These are phyloP conservation scores for Zoanthus sociatus DNA, from an alignment of 92 coral and sea anemone genomes.

Conservation along the genomic window DNA sequence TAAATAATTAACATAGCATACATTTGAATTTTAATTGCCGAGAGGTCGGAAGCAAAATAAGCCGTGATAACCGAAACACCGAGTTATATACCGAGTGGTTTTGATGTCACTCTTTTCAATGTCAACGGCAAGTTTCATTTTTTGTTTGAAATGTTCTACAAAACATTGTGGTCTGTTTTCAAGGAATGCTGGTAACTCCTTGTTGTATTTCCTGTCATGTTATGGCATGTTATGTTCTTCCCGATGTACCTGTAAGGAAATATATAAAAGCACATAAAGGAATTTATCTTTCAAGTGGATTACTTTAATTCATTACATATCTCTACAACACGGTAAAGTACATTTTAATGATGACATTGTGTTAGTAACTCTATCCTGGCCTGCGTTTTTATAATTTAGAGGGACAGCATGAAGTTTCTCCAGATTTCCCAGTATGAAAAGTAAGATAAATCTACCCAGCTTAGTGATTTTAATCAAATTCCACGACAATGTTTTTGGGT, in stretches of 20 bases:
- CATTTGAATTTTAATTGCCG: too few species aligned
- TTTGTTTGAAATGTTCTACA: conserved; percentile 1
- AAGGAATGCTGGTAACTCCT: too few species aligned
- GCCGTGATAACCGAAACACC: too few species aligned
- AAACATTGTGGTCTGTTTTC: conserved; percentile 17
- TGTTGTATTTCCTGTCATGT: neutral
- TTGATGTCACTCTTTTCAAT: neutral
- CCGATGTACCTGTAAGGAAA: conserved; percentile 8
- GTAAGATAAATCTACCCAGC: neutral
- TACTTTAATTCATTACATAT: neutral
- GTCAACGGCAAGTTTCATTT: too few species aligned
- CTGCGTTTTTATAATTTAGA: neutral
- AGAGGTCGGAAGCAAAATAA: too few species aligned
- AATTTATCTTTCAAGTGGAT: neutral
- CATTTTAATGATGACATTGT: neutral
- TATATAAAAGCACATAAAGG: neutral
- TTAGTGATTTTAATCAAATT: neutral
- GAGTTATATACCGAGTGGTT: too few species aligned
- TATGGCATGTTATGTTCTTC: conserved; percentile 10
- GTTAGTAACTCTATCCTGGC: neutral
- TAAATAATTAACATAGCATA: too few species aligned
- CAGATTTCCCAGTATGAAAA: neutral
- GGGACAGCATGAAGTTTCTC: neutral
- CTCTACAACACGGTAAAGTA: neutral
- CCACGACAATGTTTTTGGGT: neutral